A percentile compares a stretch with the other conserved stretches of the same genome.
phyloP scores from a whole-genome alignment of 2,888 invertebrate genomes.

The Zelleria hepariella region DNA sequence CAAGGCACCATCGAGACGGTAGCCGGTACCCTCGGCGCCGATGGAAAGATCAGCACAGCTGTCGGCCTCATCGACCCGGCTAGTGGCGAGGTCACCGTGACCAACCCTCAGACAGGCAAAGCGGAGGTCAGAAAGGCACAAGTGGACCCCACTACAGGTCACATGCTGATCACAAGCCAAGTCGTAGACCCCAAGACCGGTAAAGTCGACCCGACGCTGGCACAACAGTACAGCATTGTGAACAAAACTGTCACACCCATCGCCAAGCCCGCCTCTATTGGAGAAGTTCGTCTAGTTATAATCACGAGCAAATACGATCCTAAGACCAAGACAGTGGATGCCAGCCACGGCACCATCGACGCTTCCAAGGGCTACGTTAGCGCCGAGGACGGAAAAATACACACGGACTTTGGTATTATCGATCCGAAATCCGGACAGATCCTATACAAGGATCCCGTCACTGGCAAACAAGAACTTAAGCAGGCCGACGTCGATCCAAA shows the following conservation, averaged over 20 bases:
- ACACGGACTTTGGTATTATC: constrained; percentile 72
- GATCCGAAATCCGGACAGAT: constrained; percentile 74
- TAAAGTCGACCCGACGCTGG: constrained; percentile 71
- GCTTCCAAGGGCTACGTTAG: constrained; percentile 68
- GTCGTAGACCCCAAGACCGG: constrained; percentile 72
- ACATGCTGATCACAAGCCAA: constrained; percentile 70
- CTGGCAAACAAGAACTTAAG: constrained; percentile 74
- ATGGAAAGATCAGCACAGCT: constrained; percentile 71
- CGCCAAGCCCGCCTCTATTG: constrained; percentile 47
- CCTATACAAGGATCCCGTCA: constrained; percentile 71
- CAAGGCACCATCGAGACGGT: constrained; percentile 66
- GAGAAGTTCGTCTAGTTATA: constrained; percentile 56
- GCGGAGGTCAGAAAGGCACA: constrained; percentile 72
- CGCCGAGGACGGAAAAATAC: constrained; percentile 68
- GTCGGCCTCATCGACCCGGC: constrained; percentile 76
- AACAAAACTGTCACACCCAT: constrained; percentile 55
- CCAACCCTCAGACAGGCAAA: constrained; percentile 58
- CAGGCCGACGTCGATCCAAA: constrained; percentile 74
- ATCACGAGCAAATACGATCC: constrained; percentile 72
- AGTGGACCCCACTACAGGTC: constrained; percentile 69
- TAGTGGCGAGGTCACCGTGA: constrained; percentile 65
- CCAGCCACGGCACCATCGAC: constrained; percentile 65
- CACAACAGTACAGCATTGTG: constrained; percentile 62
- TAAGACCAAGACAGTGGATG: constrained; percentile 71
- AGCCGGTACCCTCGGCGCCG: constrained; percentile 69